Percentiles rank a stretch among this genome's conserved stretches.
These are phyloP conservation scores for Caenorhabditis becei DNA, from an alignment of 2,888 invertebrate genomes.

Conservation along the genomic window DNA sequence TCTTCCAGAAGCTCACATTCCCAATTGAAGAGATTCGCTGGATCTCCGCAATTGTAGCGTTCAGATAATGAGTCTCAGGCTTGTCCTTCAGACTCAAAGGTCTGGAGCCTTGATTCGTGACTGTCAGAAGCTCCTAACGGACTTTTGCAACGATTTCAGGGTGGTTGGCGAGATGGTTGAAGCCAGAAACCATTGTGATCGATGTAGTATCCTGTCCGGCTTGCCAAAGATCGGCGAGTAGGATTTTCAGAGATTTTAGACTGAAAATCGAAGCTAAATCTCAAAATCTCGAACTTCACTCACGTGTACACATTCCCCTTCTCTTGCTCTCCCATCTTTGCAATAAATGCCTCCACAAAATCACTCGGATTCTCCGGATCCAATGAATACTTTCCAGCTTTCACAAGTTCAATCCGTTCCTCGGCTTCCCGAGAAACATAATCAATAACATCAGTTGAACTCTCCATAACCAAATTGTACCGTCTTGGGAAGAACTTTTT, in stretches of 20 bases:
- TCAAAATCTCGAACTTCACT: neutral
- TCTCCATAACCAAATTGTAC: slow-evolving; percentile 1
- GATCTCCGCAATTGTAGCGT: slow-evolving; percentile 43
- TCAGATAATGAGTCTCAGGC: slow-evolving; percentile 49
- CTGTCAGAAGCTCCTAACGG: slow-evolving; percentile 41
- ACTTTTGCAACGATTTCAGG: slow-evolving; percentile 48
- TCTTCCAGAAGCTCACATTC: slow-evolving; percentile 58
- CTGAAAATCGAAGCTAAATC: neutral
- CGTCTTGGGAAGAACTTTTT: slow-evolving; percentile 20
- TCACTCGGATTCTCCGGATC: slow-evolving; percentile 54
- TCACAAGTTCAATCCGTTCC: slow-evolving; percentile 2
- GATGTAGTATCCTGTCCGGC: slow-evolving; percentile 69
- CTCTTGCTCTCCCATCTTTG: slow-evolving; percentile 54
- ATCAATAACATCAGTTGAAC: slow-evolving; percentile 2
- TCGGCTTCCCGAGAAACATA: slow-evolving; percentile 18
- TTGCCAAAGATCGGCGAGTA: slow-evolving; percentile 61
- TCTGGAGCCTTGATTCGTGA: slow-evolving; percentile 46
- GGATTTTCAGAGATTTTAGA: slow-evolving; percentile 40
- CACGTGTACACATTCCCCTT: slow-evolving; percentile 26
- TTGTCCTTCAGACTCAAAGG: slow-evolving; percentile 31
- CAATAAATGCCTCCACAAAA: slow-evolving; percentile 61
- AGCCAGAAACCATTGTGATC: slow-evolving; percentile 57
- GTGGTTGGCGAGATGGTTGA: slow-evolving; percentile 56
- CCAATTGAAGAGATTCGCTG: slow-evolving; percentile 62
- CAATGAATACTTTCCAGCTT: slow-evolving; percentile 22